Evolutionary conservation across 2,888 invertebrate species (phyloP), one percentile per base, ranked within the genome.

Genomic region (Caenorhabditis doughertyi): DNA sequence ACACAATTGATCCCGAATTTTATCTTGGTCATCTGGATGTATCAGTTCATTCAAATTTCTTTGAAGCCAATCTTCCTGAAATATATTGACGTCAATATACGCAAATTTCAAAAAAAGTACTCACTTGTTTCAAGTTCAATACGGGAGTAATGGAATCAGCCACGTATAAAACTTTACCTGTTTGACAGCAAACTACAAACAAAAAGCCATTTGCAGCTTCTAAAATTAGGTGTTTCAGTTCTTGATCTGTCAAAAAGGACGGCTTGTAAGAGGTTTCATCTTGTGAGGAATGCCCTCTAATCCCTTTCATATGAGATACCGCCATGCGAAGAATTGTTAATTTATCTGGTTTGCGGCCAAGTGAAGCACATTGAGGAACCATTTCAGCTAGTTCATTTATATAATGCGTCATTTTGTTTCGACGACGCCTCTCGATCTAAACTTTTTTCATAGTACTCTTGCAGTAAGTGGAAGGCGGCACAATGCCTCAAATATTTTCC

Each of bases 351-450:
- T 99, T 99, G 88, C 98, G 94, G 73, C 98, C 98, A 89, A 98
- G 94, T 60, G 98, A 97, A 92, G 96, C 97, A 70, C 88, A 88
- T 79, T 98, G 97, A 92, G 98, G 98, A 92, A 98, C 98, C 98
- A 99, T 98, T 93, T 98, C 98, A 88, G 97, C 98, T 90, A 99
- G 94, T 94, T 99, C 98, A 92, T 98, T 98, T 93, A 99, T 98
- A 94, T 99, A 99, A 89, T 98, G 97, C 90, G 98, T 98, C 99
- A 99, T 99, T 95, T 99, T 99, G 94, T 98, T 98, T 90, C 99
- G 95, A 90, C 99, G 94, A 90, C 98, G 95, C 89, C 99, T 95
- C 93, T 99, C 99, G 93, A 99, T 99, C 94, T 98, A 70, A 16
- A 71, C 42, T 21, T n/a, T n/a, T n/a, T n/a, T n/a, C n/a, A n/a